Conservation (phyloP, 2,797 vertebrate genomes). For the Lepilemur ruficaudatus region DNA sequence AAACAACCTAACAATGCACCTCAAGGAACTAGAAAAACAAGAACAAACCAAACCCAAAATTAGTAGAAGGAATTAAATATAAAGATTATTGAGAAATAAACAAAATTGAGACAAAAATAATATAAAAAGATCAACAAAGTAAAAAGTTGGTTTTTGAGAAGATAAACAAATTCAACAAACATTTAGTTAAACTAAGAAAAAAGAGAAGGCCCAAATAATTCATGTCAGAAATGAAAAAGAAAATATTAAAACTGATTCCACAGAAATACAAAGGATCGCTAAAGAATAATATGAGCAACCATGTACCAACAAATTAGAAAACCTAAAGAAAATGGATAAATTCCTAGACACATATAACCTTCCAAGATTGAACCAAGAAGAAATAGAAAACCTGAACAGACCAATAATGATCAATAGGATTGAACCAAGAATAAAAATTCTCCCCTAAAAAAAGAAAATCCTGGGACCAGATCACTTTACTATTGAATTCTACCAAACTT, state of each 20-base stretch:
- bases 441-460: background rate
- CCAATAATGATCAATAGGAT: background rate
- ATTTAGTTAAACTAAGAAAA: background rate
- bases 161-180: background rate
- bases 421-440: background rate
- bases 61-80: background rate
- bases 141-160: background rate
- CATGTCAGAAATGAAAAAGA: background rate
- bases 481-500: background rate
- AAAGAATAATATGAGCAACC: background rate
- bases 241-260: background rate
- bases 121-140: background rate
- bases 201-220: background rate
- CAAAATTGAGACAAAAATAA: background rate
- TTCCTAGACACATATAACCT: background rate
- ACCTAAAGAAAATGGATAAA: background rate
- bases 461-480: background rate
- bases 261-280: background rate
- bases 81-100: background rate
- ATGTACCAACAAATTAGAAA: background rate
- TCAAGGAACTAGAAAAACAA: background rate
- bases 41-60: background rate
- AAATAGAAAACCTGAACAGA: background rate
- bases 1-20: background rate
- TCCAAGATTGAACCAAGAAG: background rate